Evolutionary conservation across 2,113 vertebrate genomes (phyloP), one percentile per base, ranked within the genome.

Genomic region (Catharus minimus): DNA sequence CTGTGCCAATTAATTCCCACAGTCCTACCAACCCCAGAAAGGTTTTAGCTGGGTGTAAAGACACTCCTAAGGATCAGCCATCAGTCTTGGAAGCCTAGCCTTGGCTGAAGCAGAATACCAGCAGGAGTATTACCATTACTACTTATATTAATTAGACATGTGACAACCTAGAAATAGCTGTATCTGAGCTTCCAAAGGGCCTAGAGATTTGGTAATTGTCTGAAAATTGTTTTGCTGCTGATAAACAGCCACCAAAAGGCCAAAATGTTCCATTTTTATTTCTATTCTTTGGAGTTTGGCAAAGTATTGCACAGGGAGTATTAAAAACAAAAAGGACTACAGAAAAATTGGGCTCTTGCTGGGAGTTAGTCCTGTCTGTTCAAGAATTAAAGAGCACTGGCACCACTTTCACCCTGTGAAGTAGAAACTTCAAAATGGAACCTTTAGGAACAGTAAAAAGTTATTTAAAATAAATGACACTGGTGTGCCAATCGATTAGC

Each of bases 221-320:
- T 94, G 66, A 75, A 88, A 88, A 90, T 56, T 66, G 24, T 62
- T 92, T 73, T 89, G 83, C 50, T 86, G 69, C 49, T 57, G 50
- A 55, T 92, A 75, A 94, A 90, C 36, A 80, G 56, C 47, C 50
- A 95, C 39, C 2, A 1, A 84, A 86, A 91, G 53, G 66, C 80
- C 66, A 93, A 60, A 94, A 77, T n/a, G 46, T 92, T 92, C 82
- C 22, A 68, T 57, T 88, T 93, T 74, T 75, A 44, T 38, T 91
- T 84, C 83, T 82, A 0, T 72, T 86, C 53, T 88, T 93, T 5
- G 1, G 24, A 75, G 28, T 86, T 47, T 92, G 80, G 57, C 65
- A 65, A 90, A 86, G 55, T 57, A 57, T 46, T 71, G 20, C 49
- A 64, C 7, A 56, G 55, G 52, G 76, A 81, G 4, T 2, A 3